Percentiles rank a stretch among this genome's conserved stretches.
phyloP scores from a whole-genome alignment of 2,888 invertebrate species.

The Mesopsocus fuscifrons region DNA sequence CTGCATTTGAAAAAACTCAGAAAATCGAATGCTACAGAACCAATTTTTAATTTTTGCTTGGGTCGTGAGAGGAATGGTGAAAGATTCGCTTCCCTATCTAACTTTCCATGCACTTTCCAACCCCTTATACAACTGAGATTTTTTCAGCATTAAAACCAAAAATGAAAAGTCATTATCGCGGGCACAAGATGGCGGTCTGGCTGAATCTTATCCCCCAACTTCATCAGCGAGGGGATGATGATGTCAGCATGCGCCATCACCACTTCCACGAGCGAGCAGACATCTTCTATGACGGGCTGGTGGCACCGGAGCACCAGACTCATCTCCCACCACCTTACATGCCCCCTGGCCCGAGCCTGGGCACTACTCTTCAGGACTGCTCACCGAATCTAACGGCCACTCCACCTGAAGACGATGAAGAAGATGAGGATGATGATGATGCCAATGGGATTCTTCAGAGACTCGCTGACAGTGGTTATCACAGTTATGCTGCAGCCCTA shows the following conservation, averaged over 20 bases:
- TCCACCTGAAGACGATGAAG: constrained; percentile 18
- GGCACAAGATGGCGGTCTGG: constrained; percentile 88
- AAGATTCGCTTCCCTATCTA: no score
- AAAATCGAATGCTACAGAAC: no score
- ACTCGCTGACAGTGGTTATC: constrained; percentile 33
- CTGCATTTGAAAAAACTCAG: no score
- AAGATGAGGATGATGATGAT: constrained; percentile 27
- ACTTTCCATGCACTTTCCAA: no score
- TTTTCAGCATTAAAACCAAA: constrained; percentile 33
- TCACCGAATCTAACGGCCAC: not conserved
- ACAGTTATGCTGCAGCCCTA: constrained; percentile 55
- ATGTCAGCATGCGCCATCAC: constrained; percentile 71
- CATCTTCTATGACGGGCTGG: constrained; percentile 51
- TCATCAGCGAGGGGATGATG: constrained; percentile 65
- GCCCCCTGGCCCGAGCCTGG: constrained; percentile 14
- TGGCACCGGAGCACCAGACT: constrained; percentile 11
- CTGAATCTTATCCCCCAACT: constrained; percentile 76
- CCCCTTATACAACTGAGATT: no score
- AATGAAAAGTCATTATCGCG: constrained; percentile 78
- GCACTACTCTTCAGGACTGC: constrained; percentile 1
- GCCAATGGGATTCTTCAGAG: constrained; percentile 32
- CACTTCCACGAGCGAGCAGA: constrained; percentile 50
- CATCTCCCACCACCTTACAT: constrained; percentile 15
- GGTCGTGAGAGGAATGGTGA: no score
- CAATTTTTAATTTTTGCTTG: no score